Evolutionary conservation across 2,888 invertebrate genomes (phyloP), one percentile per base, ranked within the genome.

Genomic region (Tortricodes alternella): DNA sequence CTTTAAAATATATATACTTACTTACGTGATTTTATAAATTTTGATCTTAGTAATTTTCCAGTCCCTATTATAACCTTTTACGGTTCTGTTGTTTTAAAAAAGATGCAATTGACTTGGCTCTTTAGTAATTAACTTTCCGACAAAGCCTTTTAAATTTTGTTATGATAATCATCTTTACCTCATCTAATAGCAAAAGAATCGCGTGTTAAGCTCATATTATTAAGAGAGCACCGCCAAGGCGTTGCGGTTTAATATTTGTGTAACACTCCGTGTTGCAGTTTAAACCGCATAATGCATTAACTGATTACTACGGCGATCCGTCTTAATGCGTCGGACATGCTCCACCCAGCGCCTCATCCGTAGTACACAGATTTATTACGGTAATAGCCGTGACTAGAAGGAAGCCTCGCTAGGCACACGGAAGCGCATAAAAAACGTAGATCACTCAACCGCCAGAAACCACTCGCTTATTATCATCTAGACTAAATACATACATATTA

Each of bases 241-340:
- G 46, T 32, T 9, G 3, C 13, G 50, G 48, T 34, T 35, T 46
- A 83, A 84, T 85, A 82, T 85, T 85, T 84, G 78, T 73, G 68
- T 66, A 62, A 65, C 66, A 64, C 66, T 75, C 76, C 71, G 71
- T 71, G 75, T 74, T 76, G 77, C 82, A 82, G 74, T 78, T 65
- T 81, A 78, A 79, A 79, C 80, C 78, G 80, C 80, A 85, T 85
- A 85, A 86, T 83, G 82, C 87, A 88, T 88, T 88, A 86, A 82
- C 89, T 87, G 86, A 88, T 87, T 89, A 86, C 81, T 67, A 70
- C 71, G 66, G 68, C 83, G 71, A 88, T 88, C 85, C 82, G 82
- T 88, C 87, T 87, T 88, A 50, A 78, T 80, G 81, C 76, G 80
- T 79, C 77, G 71, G 71, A 72, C 76, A 68, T 65, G 77, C 78